Conservation (phyloP, 2,113 vertebrate genomes). For the Macroglossus sobrinus region DNA sequence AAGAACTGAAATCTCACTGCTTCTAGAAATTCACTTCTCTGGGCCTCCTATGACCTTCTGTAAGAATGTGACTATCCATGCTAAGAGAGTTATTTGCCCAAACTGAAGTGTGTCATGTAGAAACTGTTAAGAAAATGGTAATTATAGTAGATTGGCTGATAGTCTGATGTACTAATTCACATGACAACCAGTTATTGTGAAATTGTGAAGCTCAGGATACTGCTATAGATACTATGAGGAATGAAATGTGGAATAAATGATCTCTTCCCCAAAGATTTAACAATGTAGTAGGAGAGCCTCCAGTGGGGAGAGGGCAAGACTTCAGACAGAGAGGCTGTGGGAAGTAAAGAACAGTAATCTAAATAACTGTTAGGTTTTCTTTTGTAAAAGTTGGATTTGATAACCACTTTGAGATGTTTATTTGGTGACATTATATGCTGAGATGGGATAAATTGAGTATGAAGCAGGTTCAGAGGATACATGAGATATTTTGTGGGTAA, state of each 20-base stretch:
- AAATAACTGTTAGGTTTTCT: conserved; percentile 5
- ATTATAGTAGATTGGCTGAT: not conserved
- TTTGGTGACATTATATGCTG: not conserved
- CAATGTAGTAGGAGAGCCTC: not conserved
- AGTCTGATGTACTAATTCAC: not conserved
- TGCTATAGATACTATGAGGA: not conserved
- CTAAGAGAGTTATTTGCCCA: not conserved
- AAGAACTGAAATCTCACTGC: not conserved
- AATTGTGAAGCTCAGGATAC: not conserved
- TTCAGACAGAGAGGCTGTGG: not conserved
- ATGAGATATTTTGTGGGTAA: not conserved
- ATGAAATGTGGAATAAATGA: not conserved
- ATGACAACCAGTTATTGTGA: not conserved
- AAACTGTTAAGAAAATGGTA: not conserved
- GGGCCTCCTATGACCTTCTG: not conserved
- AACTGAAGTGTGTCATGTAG: not conserved
- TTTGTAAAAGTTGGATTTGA: not conserved
- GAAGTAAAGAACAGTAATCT: not conserved
- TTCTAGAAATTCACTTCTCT: not conserved
- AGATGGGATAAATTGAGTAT: not conserved
- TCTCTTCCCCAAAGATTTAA: not conserved
- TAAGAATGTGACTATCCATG: not conserved
- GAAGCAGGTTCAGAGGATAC: not conserved
- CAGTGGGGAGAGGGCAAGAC: not conserved
- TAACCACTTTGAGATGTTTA: not conserved